Evolutionary conservation across 2,888 invertebrate genomes (phyloP).

Genomic region (Xestoiulus laeticollis): DNA sequence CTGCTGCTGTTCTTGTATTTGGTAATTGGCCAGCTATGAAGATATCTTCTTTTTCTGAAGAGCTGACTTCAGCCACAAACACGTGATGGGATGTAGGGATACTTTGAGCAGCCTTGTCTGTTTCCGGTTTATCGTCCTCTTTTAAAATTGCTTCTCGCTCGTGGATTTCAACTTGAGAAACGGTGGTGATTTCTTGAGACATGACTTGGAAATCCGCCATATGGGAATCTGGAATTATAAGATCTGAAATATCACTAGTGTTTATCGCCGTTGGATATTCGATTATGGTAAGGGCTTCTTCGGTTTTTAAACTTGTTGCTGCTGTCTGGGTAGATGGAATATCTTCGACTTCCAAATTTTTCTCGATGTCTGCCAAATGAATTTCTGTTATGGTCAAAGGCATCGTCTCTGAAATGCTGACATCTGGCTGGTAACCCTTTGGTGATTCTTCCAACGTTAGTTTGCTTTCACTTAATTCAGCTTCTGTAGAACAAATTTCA

Average conservation of each 20-base stretch:
- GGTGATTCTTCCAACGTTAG: constrained; percentile 27
- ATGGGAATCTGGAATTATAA: constrained; percentile 46
- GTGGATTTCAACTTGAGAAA: constrained; percentile 45
- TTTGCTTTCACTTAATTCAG: constrained; percentile 42
- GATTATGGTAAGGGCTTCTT: constrained; percentile 54
- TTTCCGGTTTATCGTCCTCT: neutral
- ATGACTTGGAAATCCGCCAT: constrained; percentile 48
- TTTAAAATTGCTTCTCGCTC: constrained; percentile 46
- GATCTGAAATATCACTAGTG: constrained; percentile 48
- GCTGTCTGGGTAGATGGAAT: constrained; percentile 49
- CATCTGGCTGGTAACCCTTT: neutral
- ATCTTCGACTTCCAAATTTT: constrained; percentile 45
- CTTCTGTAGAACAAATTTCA: constrained; percentile 42
- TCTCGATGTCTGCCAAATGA: neutral
- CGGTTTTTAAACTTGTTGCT: constrained; percentile 44
- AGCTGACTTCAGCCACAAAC: constrained; percentile 71
- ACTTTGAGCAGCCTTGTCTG: constrained; percentile 31
- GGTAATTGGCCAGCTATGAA: constrained; percentile 53
- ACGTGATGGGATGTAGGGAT: constrained; percentile 61
- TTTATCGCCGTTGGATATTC: constrained; percentile 50
- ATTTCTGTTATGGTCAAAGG: constrained; percentile 40
- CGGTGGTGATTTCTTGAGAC: constrained; percentile 52
- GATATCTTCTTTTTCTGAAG: constrained; percentile 70
- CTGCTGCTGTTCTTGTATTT: constrained; percentile 47
- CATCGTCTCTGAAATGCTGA: neutral